Evolutionary conservation across 2,888 invertebrate species (phyloP).

Genomic region (Amblyteles armatorius): DNA sequence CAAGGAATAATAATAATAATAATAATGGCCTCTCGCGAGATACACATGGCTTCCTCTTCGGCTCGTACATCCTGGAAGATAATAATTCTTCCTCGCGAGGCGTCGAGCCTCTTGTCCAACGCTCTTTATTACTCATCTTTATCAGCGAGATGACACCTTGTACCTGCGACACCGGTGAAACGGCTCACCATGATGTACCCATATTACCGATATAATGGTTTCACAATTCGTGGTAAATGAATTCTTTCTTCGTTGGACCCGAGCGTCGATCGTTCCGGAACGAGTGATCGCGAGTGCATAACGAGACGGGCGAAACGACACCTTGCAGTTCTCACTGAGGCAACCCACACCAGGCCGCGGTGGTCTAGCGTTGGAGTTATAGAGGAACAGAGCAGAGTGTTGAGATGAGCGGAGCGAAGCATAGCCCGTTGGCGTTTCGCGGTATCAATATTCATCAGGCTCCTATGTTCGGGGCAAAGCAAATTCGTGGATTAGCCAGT

Average conservation of each 20-base stretch:
- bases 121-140: slow-evolving; percentile 62
- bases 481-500: slow-evolving; percentile 83
- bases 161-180: not conserved
- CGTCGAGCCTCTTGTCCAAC: slow-evolving; percentile 42
- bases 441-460: slow-evolving; percentile 84
- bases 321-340: slow-evolving; percentile 77
- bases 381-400: slow-evolving; percentile 47
- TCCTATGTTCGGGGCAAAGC: slow-evolving; percentile 83
- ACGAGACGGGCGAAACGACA: slow-evolving; percentile 68
- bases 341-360: slow-evolving; percentile 16
- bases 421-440: slow-evolving; percentile 68
- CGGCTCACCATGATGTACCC: not conserved
- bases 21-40: slow-evolving; percentile 72
- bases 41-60: slow-evolving; percentile 26
- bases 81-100: slow-evolving; percentile 47
- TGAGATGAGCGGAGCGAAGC: slow-evolving; percentile 60
- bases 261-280: not conserved
- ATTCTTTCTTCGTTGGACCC: not conserved
- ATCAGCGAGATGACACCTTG: slow-evolving; percentile 46
- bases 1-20: slow-evolving; percentile 68
- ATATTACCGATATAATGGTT: not conserved
- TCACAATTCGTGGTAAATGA: not conserved
- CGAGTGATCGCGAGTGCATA: slow-evolving; percentile 26
- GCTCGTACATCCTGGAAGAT: slow-evolving; percentile 46
- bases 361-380: slow-evolving; percentile 33